These are phyloP conservation scores for Atlantisia rogersi DNA, from an alignment of 2,113 vertebrate genomes.

Conservation along the genomic window DNA sequence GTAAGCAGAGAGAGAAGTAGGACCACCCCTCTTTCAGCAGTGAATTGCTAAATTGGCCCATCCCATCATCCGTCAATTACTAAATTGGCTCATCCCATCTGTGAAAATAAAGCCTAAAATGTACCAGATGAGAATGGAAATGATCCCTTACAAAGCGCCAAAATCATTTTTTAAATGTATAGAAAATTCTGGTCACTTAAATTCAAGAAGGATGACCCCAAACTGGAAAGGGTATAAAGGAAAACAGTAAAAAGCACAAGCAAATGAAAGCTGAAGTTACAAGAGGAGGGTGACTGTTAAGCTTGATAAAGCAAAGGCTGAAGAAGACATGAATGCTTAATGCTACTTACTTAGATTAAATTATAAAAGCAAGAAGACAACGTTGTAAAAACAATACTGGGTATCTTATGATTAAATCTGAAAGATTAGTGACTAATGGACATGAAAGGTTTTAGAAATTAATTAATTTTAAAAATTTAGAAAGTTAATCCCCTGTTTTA, in stretches of 20 bases:
- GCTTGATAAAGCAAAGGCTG: not conserved
- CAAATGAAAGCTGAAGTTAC: not conserved
- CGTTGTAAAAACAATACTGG: not conserved
- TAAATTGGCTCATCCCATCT: not conserved
- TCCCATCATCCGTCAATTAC: not conserved
- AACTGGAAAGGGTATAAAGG: not conserved
- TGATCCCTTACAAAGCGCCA: not conserved
- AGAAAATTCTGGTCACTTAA: not conserved
- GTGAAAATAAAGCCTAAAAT: not conserved
- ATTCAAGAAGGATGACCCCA: not conserved
- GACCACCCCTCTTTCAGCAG: not conserved
- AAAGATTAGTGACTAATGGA: not conserved
- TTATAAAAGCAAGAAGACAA: not conserved
- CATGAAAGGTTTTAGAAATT: not conserved
- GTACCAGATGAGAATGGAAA: not conserved
- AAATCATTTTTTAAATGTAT: not conserved
- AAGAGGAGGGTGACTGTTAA: not conserved
- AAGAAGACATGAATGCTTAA: not conserved
- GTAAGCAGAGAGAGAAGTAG: not conserved
- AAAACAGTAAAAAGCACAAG: fast-evolving
- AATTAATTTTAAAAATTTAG: not conserved
- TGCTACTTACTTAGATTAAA: not conserved
- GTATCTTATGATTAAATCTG: not conserved
- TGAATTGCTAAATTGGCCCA: not conserved
- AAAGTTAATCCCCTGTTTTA: not conserved